These are phyloP conservation scores for Corydoras sp. DNA, from an alignment of 2,113 vertebrate genomes.

Conservation along the genomic window DNA sequence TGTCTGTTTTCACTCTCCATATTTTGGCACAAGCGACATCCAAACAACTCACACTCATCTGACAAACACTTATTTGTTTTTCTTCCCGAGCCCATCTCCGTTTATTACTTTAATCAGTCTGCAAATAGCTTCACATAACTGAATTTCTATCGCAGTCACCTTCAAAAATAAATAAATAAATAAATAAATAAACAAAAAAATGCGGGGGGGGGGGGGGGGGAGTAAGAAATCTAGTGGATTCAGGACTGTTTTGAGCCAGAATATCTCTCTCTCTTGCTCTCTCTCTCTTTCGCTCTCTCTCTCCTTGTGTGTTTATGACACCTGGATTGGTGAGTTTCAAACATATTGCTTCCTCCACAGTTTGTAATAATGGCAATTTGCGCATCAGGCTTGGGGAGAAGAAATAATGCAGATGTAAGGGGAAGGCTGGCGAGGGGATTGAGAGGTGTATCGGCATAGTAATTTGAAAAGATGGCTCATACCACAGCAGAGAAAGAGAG, in stretches of 20 bases:
- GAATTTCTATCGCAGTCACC: slow-evolving; percentile 27
- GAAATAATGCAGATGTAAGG: slow-evolving; percentile 49
- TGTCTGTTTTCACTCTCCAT: slow-evolving; percentile 52
- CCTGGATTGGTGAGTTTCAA: slow-evolving; percentile 32
- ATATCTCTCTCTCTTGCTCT: slow-evolving; percentile 14
- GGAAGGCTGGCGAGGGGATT: slow-evolving; percentile 35
- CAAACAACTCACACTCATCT: slow-evolving; percentile 37
- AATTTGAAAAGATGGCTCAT: slow-evolving; percentile 43
- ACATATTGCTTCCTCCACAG: slow-evolving; percentile 42
- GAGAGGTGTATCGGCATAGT: slow-evolving; percentile 45
- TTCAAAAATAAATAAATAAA: slow-evolving; percentile 3
- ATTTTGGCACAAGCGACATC: slow-evolving; percentile 49
- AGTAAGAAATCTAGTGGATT: neutral
- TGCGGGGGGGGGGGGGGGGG: no score
- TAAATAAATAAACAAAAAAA: neutral
- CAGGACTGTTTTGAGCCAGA: slow-evolving; percentile 7
- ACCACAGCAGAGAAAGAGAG: slow-evolving; percentile 29
- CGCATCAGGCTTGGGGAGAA: slow-evolving; percentile 32
- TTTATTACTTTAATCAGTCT: slow-evolving; percentile 41
- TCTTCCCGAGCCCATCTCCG: slow-evolving; percentile 23
- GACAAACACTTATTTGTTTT: slow-evolving; percentile 36
- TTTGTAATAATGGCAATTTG: slow-evolving; percentile 41
- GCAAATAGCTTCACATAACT: slow-evolving; percentile 36
- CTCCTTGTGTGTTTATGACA: slow-evolving; percentile 36
- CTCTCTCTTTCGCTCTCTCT: neutral